Conservation (phyloP, 2,113 vertebrate species). For the Hemichromis elongatus region DNA sequence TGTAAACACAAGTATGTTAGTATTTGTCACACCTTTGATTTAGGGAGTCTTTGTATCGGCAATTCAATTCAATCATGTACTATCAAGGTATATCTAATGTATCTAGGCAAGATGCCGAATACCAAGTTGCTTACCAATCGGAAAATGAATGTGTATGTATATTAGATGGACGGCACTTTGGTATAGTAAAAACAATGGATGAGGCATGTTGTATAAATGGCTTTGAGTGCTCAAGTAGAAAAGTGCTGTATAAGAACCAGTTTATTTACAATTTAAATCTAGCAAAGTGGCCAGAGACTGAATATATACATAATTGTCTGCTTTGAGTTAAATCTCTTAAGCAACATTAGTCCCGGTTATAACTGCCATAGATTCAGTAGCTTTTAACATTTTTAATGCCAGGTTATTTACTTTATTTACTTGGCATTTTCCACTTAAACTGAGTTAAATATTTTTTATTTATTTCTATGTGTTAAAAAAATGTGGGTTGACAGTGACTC, state of each 20-base stretch:
- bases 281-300: background rate
- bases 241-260: too few relatives aligned
- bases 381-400: background rate
- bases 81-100: too few relatives aligned
- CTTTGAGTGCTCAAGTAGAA: too few relatives aligned
- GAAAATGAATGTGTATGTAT: too few relatives aligned
- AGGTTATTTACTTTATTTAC: background rate
- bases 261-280: too few relatives aligned
- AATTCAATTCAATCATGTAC: background rate
- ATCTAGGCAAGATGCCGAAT: too few relatives aligned
- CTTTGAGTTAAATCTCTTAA: background rate
- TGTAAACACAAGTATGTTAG: background rate
- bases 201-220: too few relatives aligned
- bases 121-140: too few relatives aligned
- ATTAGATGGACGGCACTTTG: too few relatives aligned
- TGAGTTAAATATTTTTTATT: background rate
- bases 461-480: background rate
- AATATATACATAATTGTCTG: background rate
- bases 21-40: background rate
- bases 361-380: background rate
- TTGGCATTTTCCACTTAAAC: background rate
- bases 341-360: background rate
- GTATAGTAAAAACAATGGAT: too few relatives aligned
- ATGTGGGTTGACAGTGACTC: background rate
- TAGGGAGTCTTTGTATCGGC: background rate